These are phyloP conservation scores for Melanerpes formicivorus DNA, from an alignment of 2,113 vertebrate genomes.

Conservation along the genomic window DNA sequence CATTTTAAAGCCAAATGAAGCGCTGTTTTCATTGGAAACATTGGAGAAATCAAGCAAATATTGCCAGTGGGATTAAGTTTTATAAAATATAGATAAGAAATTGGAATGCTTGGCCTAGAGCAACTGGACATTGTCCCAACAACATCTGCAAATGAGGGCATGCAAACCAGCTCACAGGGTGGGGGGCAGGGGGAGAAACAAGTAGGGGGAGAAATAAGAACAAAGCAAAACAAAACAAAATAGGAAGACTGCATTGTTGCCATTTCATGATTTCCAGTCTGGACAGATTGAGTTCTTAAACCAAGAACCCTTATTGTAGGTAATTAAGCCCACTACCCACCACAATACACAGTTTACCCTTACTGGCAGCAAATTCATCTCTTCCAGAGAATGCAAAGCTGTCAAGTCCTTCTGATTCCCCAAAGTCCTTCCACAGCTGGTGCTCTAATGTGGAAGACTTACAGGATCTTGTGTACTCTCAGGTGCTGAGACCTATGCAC, in stretches of 20 bases:
- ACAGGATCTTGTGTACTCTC: background rate
- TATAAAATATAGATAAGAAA: constrained; percentile 56
- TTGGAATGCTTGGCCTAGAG: constrained; percentile 20
- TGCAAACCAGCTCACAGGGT: background rate
- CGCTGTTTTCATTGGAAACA: constrained; percentile 42
- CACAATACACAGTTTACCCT: background rate
- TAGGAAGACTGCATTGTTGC: background rate
- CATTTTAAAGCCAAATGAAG: constrained; percentile 50
- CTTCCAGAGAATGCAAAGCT: background rate
- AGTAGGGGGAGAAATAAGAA: rapidly evolving
- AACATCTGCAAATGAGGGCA: constrained; percentile 3
- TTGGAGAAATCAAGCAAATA: constrained; percentile 37
- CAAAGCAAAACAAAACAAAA: too few relatives aligned
- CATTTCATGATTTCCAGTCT: background rate
- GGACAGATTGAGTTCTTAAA: background rate
- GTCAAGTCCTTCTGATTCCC: background rate
- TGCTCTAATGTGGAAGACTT: background rate
- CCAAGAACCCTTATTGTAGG: background rate
- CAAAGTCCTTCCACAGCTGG: background rate
- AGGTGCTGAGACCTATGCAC: background rate
- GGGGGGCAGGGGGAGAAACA: rapidly evolving
- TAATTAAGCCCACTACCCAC: background rate
- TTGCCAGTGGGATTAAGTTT: constrained; percentile 27
- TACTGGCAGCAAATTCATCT: background rate
- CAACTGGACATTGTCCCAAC: constrained; percentile 20